These are phyloP conservation scores for Propithecus coquereli DNA, from an alignment of 2,113 vertebrate genomes.

Conservation along the genomic window DNA sequence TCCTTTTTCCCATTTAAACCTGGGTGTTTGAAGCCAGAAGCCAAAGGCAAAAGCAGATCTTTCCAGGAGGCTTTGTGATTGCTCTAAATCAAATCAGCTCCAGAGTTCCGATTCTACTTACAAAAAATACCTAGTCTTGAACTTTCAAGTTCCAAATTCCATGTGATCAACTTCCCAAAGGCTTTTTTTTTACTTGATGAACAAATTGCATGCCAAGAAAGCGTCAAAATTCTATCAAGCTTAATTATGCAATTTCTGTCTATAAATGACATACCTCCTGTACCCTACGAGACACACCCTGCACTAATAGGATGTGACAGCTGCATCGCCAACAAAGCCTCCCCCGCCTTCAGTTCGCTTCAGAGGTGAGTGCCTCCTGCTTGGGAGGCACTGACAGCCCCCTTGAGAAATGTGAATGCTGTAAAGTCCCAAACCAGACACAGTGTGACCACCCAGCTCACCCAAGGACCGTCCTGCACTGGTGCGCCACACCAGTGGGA, in stretches of 20 bases:
- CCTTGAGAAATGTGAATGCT: neutral
- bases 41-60: neutral
- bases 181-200: neutral
- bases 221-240: conserved; percentile 47
- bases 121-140: conserved; percentile 32
- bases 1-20: neutral
- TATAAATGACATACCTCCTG: conserved; percentile 66
- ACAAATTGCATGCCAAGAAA: conserved; percentile 65
- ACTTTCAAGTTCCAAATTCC: conserved; percentile 51
- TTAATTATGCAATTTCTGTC: conserved; percentile 60
- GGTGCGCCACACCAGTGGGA: no score
- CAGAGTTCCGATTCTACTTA: neutral
- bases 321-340: conserved; percentile 56
- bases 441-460: neutral
- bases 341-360: conserved; percentile 34
- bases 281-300: conserved; percentile 25
- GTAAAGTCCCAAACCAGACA: neutral
- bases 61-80: neutral
- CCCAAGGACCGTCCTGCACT: no score
- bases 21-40: neutral
- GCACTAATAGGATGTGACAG: conserved; percentile 20
- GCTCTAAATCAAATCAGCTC: neutral
- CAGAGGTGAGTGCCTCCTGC: conserved; percentile 48
- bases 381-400: neutral
- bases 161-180: conserved; percentile 46